Evolutionary conservation across 2,797 vertebrate species (phyloP).

Genomic region (Ciconia nigra): DNA sequence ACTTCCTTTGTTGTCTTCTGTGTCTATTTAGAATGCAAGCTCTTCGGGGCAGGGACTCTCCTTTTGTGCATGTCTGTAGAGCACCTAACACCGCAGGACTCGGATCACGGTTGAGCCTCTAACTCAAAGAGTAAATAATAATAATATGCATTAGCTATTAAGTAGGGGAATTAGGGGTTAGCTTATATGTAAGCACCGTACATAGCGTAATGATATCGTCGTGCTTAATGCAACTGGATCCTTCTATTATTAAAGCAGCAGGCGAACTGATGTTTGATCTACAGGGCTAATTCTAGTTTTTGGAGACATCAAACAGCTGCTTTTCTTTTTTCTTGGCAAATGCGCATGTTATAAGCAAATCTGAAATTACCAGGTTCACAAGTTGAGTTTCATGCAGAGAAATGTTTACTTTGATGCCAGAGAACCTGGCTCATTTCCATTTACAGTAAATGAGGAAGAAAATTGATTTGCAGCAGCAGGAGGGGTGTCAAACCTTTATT

Average conservation of each 20-base stretch:
- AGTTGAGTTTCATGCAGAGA: constrained; percentile 69
- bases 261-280: constrained; percentile 49
- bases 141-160: constrained; percentile 47
- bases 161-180: constrained; percentile 44
- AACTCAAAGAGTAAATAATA: constrained; percentile 36
- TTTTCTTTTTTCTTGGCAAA: constrained; percentile 44
- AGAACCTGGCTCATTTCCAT: constrained; percentile 63
- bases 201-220: constrained; percentile 26
- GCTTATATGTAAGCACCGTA: background rate
- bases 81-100: background rate
- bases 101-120: background rate
- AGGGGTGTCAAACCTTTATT: constrained; percentile 68
- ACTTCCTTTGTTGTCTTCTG: constrained; percentile 7
- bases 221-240: constrained; percentile 33
- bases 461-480: constrained; percentile 71
- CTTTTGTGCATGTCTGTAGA: background rate
- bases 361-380: constrained; percentile 73
- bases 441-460: constrained; percentile 71
- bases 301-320: constrained; percentile 69
- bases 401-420: constrained; percentile 69
- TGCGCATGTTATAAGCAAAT: constrained; percentile 43
- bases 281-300: constrained; percentile 55
- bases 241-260: constrained; percentile 57
- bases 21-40: background rate
- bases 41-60: background rate